A percentile compares a stretch with the other conserved stretches of the same genome.
Conservation (phyloP, 2,113 vertebrate genomes). For the Bungarus multicinctus region DNA sequence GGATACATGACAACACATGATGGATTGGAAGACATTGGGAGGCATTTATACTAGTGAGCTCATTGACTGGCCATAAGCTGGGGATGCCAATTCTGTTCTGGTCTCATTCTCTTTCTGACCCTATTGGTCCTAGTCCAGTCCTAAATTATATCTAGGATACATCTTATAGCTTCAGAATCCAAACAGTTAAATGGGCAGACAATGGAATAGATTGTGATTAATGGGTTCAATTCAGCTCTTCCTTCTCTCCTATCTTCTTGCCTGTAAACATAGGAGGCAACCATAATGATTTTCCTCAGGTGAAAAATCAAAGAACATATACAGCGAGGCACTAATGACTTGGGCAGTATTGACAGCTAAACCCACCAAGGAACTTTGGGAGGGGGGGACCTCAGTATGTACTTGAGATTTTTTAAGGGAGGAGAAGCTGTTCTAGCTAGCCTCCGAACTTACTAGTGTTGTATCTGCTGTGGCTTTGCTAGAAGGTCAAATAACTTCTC, state of each 20-base stretch:
- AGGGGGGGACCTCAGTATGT: background rate
- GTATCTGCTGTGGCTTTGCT: background rate
- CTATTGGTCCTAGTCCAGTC: background rate
- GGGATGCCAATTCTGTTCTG: background rate
- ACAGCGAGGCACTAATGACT: background rate
- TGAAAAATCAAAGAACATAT: background rate
- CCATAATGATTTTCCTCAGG: background rate
- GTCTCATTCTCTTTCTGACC: background rate
- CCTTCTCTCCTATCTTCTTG: background rate
- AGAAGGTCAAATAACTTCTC: background rate
- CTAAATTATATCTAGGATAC: background rate
- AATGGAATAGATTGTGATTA: background rate
- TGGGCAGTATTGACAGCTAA: background rate
- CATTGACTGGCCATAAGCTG: background rate
- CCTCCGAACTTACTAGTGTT: background rate
- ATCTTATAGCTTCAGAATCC: background rate
- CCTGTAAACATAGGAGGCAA: background rate
- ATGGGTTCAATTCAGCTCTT: background rate
- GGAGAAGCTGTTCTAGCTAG: background rate
- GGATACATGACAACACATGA: background rate
- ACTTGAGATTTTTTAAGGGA: background rate
- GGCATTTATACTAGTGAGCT: background rate
- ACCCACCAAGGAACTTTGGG: background rate
- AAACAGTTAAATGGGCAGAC: background rate
- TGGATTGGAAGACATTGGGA: background rate